Evolutionary conservation across 2,888 invertebrate genomes (phyloP).

Genomic region (Lasioglossum figueresi): DNA sequence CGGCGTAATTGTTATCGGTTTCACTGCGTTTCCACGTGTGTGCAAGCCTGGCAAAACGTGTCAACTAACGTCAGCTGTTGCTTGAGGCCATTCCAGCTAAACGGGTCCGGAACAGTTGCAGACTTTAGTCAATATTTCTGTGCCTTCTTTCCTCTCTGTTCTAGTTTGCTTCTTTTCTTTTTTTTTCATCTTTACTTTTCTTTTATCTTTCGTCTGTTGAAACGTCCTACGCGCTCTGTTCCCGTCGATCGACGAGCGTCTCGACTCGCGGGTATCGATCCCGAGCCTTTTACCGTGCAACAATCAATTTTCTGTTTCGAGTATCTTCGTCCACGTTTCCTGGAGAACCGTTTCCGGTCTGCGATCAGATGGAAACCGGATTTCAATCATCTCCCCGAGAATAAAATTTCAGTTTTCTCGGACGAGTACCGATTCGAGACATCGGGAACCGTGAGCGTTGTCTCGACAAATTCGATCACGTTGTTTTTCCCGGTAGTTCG

Average conservation of each 20-base stretch:
- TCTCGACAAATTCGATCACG: neutral
- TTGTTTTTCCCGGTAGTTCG: neutral
- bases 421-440: neutral
- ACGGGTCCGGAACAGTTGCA: constrained; percentile 71
- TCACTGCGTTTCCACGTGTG: constrained; percentile 60
- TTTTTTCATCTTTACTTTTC: constrained; percentile 34
- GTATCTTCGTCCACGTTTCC: constrained; percentile 16
- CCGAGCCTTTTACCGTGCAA: neutral
- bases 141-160: constrained; percentile 55
- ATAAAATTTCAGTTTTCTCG: neutral
- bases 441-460: neutral
- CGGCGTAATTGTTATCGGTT: constrained; percentile 66
- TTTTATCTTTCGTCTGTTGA: neutral
- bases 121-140: constrained; percentile 70
- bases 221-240: constrained; percentile 21
- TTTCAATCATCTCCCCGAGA: neutral
- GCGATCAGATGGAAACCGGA: neutral
- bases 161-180: constrained; percentile 42
- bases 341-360: constrained; percentile 1
- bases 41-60: constrained; percentile 77
- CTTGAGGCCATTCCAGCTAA: constrained; percentile 83
- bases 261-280: constrained; percentile 24
- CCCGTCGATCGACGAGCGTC: constrained; percentile 34
- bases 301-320: constrained; percentile 23
- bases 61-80: constrained; percentile 83